Percentiles rank a stretch among this genome's conserved stretches.
These are phyloP conservation scores for Cyprinodon variegatus DNA, from an alignment of 2,113 vertebrate genomes.

Conservation along the genomic window DNA sequence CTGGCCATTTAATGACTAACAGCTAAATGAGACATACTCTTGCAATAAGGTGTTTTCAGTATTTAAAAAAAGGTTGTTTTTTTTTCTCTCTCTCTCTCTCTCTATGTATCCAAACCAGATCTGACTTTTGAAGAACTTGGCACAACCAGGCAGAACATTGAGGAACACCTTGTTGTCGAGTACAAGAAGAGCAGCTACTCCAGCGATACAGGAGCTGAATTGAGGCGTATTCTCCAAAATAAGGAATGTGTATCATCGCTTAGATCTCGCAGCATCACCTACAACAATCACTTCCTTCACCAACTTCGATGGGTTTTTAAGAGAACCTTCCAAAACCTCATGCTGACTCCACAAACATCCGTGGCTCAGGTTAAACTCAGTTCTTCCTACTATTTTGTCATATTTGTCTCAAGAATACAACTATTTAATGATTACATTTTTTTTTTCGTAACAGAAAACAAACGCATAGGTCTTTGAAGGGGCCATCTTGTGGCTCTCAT, in stretches of 20 bases:
- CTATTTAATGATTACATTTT: not conserved
- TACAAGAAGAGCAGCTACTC: conserved; percentile 80
- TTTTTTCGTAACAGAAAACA: conserved; percentile 20
- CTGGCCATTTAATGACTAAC: too few relatives aligned
- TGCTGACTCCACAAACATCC: conserved; percentile 89
- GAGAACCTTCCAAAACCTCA: conserved; percentile 87
- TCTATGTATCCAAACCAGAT: conserved; percentile 30
- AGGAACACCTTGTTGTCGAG: conserved; percentile 81
- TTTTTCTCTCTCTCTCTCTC: not conserved
- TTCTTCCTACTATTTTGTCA: not conserved
- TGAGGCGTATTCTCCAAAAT: conserved; percentile 76
- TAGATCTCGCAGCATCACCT: conserved; percentile 75
- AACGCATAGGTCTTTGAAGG: conserved; percentile 14
- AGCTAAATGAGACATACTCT: not conserved
- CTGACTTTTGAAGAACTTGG: conserved; percentile 60
- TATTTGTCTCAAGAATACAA: not conserved
- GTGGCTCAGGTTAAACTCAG: conserved; percentile 85
- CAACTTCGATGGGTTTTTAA: conserved; percentile 88
- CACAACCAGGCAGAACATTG: conserved; percentile 63
- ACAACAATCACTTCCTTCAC: conserved; percentile 86
- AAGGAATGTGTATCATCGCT: conserved; percentile 57
- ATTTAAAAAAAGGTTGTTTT: not conserved
- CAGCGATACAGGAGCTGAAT: conserved; percentile 71
- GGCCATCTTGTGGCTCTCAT: conserved; percentile 71
- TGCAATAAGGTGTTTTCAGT: not conserved